phyloP scores from a whole-genome alignment of 2,888 invertebrate genomes.

The Tridacna gigas region DNA sequence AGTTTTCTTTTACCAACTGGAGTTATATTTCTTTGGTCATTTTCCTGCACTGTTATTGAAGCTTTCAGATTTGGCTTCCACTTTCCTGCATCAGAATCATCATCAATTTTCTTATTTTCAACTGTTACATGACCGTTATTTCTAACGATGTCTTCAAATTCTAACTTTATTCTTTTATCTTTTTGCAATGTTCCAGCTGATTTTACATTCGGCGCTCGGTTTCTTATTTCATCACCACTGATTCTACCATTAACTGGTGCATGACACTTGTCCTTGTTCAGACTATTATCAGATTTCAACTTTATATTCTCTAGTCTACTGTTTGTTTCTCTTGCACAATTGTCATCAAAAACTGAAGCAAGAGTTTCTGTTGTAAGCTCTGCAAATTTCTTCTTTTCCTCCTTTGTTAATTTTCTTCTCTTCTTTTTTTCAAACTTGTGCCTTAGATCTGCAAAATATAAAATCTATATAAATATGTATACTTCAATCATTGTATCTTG shows the following conservation, averaged over 20 bases:
- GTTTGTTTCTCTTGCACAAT: slow-evolving; percentile 24
- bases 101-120: background rate
- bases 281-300: background rate
- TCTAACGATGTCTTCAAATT: background rate
- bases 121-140: background rate
- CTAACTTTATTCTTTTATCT: slow-evolving; percentile 2
- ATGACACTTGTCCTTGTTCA: no score
- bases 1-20: slow-evolving; percentile 52
- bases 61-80: background rate
- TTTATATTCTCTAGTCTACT: slow-evolving; percentile 14
- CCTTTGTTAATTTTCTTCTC: slow-evolving; percentile 73
- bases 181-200: no score
- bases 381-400: slow-evolving; percentile 74
- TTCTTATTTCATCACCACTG: no score
- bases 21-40: slow-evolving; percentile 27
- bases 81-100: background rate
- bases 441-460: slow-evolving; percentile 73
- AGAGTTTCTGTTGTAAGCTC: slow-evolving; percentile 57
- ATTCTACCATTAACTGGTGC: background rate
- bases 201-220: no score
- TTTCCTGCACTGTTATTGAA: background rate
- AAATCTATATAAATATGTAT: background rate
- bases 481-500: background rate
- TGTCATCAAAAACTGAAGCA: slow-evolving; percentile 54
- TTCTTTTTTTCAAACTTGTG: slow-evolving; percentile 77